Conservation (phyloP, 2,113 vertebrate species). For the Ptyas mucosa region DNA sequence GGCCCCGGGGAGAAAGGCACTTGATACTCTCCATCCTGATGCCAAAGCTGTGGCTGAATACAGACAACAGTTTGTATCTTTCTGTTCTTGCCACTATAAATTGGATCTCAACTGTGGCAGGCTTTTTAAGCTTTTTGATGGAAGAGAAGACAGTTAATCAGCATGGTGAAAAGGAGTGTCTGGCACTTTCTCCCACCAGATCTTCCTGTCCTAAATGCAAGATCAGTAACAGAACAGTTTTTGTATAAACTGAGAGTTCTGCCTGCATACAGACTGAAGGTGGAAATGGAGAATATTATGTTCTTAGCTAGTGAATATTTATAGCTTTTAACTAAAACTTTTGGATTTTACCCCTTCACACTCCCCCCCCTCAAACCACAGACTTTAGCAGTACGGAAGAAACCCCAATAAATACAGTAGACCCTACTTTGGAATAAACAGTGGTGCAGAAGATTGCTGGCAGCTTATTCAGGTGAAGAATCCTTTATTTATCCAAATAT, state of each 20-base stretch:
- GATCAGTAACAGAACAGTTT: constrained; percentile 42
- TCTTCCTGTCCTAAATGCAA: constrained; percentile 36
- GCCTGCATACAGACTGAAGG: constrained; percentile 50
- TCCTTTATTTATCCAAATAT: neutral
- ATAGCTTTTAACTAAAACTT: constrained; percentile 32
- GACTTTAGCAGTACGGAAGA: neutral
- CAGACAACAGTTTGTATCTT: constrained; percentile 13
- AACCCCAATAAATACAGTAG: neutral
- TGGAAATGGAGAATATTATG: constrained; percentile 28
- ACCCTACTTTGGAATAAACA: neutral
- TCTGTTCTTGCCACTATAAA: constrained; percentile 5
- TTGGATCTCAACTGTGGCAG: constrained; percentile 56
- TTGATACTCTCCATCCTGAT: neutral
- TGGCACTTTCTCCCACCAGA: constrained; percentile 47
- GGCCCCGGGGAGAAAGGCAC: neutral
- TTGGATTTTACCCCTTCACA: constrained; percentile 7
- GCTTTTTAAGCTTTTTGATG: constrained; percentile 53
- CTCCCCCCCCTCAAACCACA: neutral
- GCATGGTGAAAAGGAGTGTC: constrained; percentile 45
- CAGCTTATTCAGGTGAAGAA: neutral
- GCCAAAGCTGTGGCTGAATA: neutral
- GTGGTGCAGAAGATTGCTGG: too few species aligned
- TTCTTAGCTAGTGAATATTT: constrained; percentile 20
- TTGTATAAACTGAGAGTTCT: constrained; percentile 44
- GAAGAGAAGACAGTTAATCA: constrained; percentile 66